Conservation (phyloP, 2,888 invertebrate species). For the Branchinecta sandiegonensis region DNA sequence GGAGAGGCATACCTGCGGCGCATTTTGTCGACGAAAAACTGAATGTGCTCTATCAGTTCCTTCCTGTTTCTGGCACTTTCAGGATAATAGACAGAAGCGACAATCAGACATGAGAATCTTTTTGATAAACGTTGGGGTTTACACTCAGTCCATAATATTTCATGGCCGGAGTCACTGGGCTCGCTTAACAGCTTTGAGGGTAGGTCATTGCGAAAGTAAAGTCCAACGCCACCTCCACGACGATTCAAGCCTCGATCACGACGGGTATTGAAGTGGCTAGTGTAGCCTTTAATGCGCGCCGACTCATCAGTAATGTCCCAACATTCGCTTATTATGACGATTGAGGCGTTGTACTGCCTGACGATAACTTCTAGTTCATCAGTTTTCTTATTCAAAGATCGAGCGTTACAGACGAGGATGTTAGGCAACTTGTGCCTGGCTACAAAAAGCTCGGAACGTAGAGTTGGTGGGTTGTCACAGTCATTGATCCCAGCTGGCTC, state of each 20-base stretch:
- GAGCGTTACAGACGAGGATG: not conserved
- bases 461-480: not conserved
- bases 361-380: not conserved
- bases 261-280: not conserved
- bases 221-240: not conserved
- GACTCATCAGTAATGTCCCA: not conserved
- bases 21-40: conserved; percentile 14
- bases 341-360: not conserved
- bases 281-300: not conserved
- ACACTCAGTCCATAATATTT: conserved; percentile 3
- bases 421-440: not conserved
- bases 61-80: conserved; percentile 13
- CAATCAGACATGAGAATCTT: not conserved
- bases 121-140: not conserved
- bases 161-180: conserved; percentile 8
- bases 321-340: not conserved
- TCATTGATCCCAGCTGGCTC: not conserved
- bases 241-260: not conserved
- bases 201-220: conserved; percentile 5
- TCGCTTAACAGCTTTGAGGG: conserved; percentile 12
- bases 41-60: conserved; percentile 1
- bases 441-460: not conserved
- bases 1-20: not conserved
- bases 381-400: not conserved
- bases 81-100: not conserved